phyloP scores from a whole-genome alignment of 2,888 invertebrate genomes.

The Lissocephala sabroskyi region DNA sequence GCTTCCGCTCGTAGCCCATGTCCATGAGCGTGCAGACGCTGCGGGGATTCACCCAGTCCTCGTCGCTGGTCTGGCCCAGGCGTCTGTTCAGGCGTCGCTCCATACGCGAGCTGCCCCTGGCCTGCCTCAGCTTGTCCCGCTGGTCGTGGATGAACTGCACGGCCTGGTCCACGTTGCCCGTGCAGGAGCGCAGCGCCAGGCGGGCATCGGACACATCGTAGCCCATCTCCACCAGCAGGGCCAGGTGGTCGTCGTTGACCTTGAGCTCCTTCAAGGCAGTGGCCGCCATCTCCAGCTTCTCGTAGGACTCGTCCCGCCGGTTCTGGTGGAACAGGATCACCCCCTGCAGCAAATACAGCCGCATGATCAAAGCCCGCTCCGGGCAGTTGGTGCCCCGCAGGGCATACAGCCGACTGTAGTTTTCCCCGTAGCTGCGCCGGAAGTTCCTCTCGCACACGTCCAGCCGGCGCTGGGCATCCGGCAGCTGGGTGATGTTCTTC shows the following conservation, averaged over 20 bases:
- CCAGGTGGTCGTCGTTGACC: constrained; percentile 75
- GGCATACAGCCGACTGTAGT: constrained; percentile 76
- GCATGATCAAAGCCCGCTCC: constrained; percentile 83
- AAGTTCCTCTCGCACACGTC: constrained; percentile 79
- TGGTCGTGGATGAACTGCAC: constrained; percentile 78
- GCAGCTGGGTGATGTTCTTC: constrained; percentile 78
- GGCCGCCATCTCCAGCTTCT: constrained; percentile 77
- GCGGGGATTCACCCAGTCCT: constrained; percentile 70
- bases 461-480: constrained; percentile 82
- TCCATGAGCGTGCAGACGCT: constrained; percentile 74
- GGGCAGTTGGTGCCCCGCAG: constrained; percentile 77
- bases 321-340: constrained; percentile 86
- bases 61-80: constrained; percentile 2
- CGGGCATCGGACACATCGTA: constrained; percentile 80
- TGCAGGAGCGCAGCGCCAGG: constrained; percentile 77
- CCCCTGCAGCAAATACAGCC: constrained; percentile 85
- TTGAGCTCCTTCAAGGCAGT: constrained; percentile 78
- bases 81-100: constrained; percentile 68
- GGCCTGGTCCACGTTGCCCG: constrained; percentile 76
- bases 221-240: constrained; percentile 76
- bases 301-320: constrained; percentile 77
- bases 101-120: constrained; percentile 74
- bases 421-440: constrained; percentile 78
- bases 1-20: constrained; percentile 80
- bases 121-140: constrained; percentile 73